A percentile compares a stretch with the other conserved stretches of the same genome.
Evolutionary conservation across 2,888 invertebrate species (phyloP).

Genomic region (Perithous albicinctus): DNA sequence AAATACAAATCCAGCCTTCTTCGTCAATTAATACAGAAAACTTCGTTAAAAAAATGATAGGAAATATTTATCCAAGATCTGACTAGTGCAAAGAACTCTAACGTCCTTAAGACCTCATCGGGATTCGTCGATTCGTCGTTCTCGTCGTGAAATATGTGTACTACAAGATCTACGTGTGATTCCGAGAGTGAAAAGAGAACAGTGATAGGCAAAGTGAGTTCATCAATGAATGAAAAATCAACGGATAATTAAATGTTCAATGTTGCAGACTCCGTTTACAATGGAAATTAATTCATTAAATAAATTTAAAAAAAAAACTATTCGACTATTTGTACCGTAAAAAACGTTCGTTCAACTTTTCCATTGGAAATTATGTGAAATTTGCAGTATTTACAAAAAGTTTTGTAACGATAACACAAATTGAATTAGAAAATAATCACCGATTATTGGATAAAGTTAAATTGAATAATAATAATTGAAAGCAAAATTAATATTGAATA

Average conservation of each 20-base stretch:
- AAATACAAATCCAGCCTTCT: too few species aligned
- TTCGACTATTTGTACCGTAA: background rate
- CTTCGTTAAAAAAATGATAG: too few species aligned
- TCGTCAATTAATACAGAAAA: too few species aligned
- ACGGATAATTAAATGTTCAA: background rate
- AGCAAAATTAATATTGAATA: too few species aligned
- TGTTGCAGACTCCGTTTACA: background rate
- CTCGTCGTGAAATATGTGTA: background rate
- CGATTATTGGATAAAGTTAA: background rate
- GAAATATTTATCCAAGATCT: too few species aligned
- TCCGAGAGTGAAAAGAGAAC: background rate
- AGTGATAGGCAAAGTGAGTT: background rate
- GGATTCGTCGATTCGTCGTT: constrained; percentile 58
- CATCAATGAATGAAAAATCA: background rate
- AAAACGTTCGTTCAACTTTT: background rate
- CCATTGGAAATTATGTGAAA: background rate
- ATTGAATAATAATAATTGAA: too few species aligned
- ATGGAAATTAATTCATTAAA: background rate
- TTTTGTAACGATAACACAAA: background rate
- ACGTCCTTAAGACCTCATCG: constrained; percentile 54
- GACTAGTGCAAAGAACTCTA: too few species aligned
- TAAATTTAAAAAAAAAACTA: background rate
- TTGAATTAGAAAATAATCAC: background rate
- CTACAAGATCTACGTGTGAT: background rate
- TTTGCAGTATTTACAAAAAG: background rate